Conservation (phyloP, 2,797 vertebrate species). For the Falco biarmicus region DNA sequence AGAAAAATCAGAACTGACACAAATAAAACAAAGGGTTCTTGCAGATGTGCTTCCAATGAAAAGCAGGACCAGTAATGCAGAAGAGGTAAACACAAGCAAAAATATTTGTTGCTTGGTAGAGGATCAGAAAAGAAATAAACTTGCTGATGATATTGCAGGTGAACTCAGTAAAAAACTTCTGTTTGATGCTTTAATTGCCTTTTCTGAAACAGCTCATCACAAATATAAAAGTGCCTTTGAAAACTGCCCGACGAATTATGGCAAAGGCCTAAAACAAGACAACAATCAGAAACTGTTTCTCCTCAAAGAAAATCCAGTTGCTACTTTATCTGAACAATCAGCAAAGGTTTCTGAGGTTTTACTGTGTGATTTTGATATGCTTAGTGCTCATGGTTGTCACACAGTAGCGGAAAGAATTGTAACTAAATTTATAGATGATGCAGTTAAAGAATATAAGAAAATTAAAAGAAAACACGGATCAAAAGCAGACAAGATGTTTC, state of each 20-base stretch:
- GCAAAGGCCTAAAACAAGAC: not conserved
- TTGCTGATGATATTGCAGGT: slow-evolving; percentile 24
- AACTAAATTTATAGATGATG: slow-evolving; percentile 45
- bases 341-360: not conserved
- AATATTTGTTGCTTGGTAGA: not conserved
- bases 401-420: slow-evolving; percentile 32
- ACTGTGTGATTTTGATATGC: not conserved
- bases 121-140: not conserved
- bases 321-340: not conserved
- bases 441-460: slow-evolving; percentile 57
- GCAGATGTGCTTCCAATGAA: not conserved
- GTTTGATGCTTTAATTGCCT: slow-evolving; percentile 31
- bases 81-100: not conserved
- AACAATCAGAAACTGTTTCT: not conserved
- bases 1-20: not conserved
- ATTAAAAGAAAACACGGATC: slow-evolving; percentile 42
- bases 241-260: not conserved
- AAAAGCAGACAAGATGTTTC: not conserved
- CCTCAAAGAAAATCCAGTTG: slow-evolving; percentile 6
- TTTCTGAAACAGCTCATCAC: slow-evolving; percentile 16
- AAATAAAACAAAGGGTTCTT: not conserved
- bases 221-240: slow-evolving; percentile 28
- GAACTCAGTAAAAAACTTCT: slow-evolving; percentile 50
- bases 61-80: not conserved
- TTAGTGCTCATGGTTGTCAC: not conserved